phyloP scores from a whole-genome alignment of 1,140 invertebrate genomes.

The Eupristina koningsbergeri region DNA sequence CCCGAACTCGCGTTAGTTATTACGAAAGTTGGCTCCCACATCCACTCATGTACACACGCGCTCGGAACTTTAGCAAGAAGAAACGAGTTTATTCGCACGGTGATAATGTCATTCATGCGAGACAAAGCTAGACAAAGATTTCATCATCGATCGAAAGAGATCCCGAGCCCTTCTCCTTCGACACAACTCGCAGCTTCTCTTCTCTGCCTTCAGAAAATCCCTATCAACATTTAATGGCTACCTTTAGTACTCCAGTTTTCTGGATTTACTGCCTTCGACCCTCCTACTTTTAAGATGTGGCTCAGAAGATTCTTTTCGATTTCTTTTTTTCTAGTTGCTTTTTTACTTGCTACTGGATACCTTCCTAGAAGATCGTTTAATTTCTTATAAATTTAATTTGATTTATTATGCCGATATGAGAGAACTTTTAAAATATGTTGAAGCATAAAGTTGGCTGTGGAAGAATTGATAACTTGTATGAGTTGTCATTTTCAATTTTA shows the following conservation, averaged over 20 bases:
- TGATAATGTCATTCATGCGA: conserved; percentile 37
- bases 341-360: no score
- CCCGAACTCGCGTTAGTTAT: conserved; percentile 24
- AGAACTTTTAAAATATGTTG: no score
- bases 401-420: no score
- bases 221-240: background rate
- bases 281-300: background rate
- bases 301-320: background rate
- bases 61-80: background rate
- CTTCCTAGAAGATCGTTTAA: no score
- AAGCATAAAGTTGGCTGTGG: no score
- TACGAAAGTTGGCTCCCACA: conserved; percentile 47
- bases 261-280: background rate
- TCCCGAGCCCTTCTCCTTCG: background rate
- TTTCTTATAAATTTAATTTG: no score
- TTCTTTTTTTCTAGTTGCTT: no score
- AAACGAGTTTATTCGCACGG: conserved; percentile 28
- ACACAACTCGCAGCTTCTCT: conserved; percentile 25
- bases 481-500: no score
- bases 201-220: background rate
- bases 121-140: conserved; percentile 45
- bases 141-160: background rate
- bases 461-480: no score
- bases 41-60: background rate
- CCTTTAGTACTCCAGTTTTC: background rate